Evolutionary conservation across 2,113 vertebrate species (phyloP), one percentile per base, ranked within the genome.

Genomic region (Xenotilapia leptura): DNA sequence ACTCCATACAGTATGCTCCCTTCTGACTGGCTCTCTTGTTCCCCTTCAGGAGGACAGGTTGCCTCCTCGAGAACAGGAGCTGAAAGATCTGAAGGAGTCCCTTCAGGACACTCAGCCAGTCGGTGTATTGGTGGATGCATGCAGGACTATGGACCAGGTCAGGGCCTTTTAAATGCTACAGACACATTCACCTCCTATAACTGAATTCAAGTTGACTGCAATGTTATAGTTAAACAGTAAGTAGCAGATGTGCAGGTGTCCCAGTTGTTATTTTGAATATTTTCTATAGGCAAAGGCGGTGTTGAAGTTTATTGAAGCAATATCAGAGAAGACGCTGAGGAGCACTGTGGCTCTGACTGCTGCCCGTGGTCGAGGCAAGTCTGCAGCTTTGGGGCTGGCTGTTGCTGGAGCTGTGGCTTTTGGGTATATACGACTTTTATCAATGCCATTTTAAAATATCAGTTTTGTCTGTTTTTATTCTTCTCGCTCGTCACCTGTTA

Each of bases 51-150:
- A 99, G 10, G 98, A 98, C 1, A 93, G 90, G 9, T 94, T 97
- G 23, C 94, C 85, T 33, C 97, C 97, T 0, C 94, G 94, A 70
- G 97, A 98, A 10, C 45, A 97, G 92, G 98, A 99, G 93, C 95
- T 99, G 54, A 97, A 96, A 70, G 98, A 97, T 6, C 93, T 99
- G 38, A 99, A 99, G 94, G 97, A 97, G 91, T 98, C 96, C n/a
- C 94, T 99, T 79, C 97, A 98, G 92, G 99, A 99, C 92, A 99
- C 98, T 0, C 98, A 99, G 91, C 98, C 98, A 0, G 98, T 99
- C 19, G 98, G 98, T 0, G 97, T 98, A 49, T 83, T 99, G 88
- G 97, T 99, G 85, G 98, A 99, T 49, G 93, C 95, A 95, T 99
- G 98, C 93, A 98, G 87, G 94, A 99, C 99, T 4, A 94, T 99